Base-by-base conservation (phyloP, 2,888 invertebrate genomes). In the Acleris emargana region DNA sequence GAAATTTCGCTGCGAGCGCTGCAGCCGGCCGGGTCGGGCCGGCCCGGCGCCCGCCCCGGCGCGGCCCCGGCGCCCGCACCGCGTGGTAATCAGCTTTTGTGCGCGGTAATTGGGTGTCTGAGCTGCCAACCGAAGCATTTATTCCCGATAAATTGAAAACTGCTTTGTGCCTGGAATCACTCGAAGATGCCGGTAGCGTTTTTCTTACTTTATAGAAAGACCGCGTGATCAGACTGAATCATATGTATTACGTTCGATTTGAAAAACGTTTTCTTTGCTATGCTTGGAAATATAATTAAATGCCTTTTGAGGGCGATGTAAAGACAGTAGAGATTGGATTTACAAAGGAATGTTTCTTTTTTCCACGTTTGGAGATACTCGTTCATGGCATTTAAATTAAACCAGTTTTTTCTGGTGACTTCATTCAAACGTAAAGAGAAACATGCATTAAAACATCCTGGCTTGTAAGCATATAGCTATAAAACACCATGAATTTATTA, bases 71-170 rank as follows among this genome's bases (percentile, higher is more conserved):
- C 60, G 58, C 62, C 67, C 58, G 62, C 62, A 53, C 62, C 54
- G 67, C 82, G 83, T 83, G 81, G 86, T 92, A 91, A 91, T 91
- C 91, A 91, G 91, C 92, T 91, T 91, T 91, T 91, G 90, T 92
- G 89, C 84, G 82, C 87, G 81, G 89, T 91, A 91, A 91, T 91
- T 91, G 91, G 91, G 89, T 91, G 91, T 90, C 90, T 91, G 90
- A 91, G 89, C 90, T 90, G 88, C 89, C 91, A 89, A 89, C 88
- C 88, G 85, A 86, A 87, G 89, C 91, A 89, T 92, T 92, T 91
- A 91, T 90, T 89, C 87, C 85, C 86, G 84, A 90, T 91, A 91
- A 91, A 91, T 91, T 91, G 89, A 90, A 91, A 91, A 89, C 87
- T 90, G 86, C 88, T 89, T 88, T 89, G 87, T 88, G 86, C 86